phyloP scores from a whole-genome alignment of 2,113 vertebrate species.

The Chaetura pelagica region DNA sequence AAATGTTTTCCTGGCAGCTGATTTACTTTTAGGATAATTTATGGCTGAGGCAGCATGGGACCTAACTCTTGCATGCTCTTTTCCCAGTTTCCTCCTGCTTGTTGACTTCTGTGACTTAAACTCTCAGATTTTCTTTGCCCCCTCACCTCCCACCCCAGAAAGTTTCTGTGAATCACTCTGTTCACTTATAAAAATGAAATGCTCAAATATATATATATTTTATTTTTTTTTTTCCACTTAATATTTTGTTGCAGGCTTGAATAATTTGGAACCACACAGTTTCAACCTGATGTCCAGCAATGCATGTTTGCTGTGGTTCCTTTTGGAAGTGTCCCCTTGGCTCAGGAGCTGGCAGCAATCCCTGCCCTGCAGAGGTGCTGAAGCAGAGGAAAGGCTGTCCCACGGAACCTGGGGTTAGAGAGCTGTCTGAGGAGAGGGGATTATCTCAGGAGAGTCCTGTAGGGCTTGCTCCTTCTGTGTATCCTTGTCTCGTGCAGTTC shows the following conservation, averaged over 20 bases:
- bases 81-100: not conserved
- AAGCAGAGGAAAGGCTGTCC: not conserved
- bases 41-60: not conserved
- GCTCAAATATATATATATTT: not conserved
- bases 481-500: not conserved
- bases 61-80: not conserved
- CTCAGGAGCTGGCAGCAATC: not conserved
- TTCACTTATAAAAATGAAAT: not conserved
- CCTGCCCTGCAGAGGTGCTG: not conserved
- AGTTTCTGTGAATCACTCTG: not conserved
- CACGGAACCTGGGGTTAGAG: too few relatives aligned
- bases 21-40: not conserved
- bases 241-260: not conserved
- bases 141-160: not conserved
- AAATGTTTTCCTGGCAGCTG: not conserved
- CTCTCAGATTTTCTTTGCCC: not conserved
- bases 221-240: not conserved
- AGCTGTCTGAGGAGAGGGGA: not conserved
- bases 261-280: not conserved
- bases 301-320: fast-evolving
- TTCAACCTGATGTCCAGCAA: not conserved
- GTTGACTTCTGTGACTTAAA: not conserved
- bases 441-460: not conserved
- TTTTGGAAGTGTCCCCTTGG: not conserved
- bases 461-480: not conserved